A percentile compares a stretch with the other conserved stretches of the same genome.
phyloP scores from a whole-genome alignment of 2,113 vertebrate species.

The Callopanchax toddi region DNA sequence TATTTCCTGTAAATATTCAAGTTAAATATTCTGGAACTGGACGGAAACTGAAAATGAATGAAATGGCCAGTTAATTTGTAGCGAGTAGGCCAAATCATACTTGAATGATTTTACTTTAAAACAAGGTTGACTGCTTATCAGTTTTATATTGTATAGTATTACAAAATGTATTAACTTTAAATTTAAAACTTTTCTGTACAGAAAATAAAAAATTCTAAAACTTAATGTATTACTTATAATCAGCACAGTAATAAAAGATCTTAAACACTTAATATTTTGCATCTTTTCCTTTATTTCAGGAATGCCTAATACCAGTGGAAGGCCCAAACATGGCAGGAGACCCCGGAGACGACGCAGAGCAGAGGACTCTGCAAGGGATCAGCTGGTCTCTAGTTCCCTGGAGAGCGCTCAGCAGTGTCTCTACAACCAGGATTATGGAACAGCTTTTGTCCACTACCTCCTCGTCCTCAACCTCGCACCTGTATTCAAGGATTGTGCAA shows the following conservation, averaged over 20 bases:
- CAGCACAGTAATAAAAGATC: neutral
- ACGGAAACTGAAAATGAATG: too few relatives aligned
- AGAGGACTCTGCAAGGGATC: constrained; percentile 82
- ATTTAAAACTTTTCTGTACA: too few relatives aligned
- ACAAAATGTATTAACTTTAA: too few relatives aligned
- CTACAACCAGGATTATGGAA: constrained; percentile 90
- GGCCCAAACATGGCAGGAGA: constrained; percentile 69
- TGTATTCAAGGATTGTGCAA: constrained; percentile 83
- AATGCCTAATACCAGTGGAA: constrained; percentile 77
- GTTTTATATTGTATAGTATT: too few relatives aligned
- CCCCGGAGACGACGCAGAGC: constrained; percentile 64
- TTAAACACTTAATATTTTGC: neutral
- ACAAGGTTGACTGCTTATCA: too few relatives aligned
- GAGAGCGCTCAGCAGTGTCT: constrained; percentile 93
- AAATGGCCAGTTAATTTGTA: too few relatives aligned
- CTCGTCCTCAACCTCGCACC: constrained; percentile 92
- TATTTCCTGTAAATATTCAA: too few relatives aligned
- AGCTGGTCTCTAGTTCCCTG: constrained; percentile 89
- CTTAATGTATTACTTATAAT: too few relatives aligned
- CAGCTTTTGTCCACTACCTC: constrained; percentile 95
- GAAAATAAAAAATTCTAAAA: too few relatives aligned
- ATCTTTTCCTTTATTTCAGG: constrained; percentile 6
- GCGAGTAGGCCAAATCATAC: too few relatives aligned
- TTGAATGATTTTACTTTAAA: too few relatives aligned
- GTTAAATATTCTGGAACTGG: too few relatives aligned